Evolutionary conservation across 2,113 vertebrate genomes (phyloP), one percentile per base, ranked within the genome.

Genomic region (Eurystomus gularis): DNA sequence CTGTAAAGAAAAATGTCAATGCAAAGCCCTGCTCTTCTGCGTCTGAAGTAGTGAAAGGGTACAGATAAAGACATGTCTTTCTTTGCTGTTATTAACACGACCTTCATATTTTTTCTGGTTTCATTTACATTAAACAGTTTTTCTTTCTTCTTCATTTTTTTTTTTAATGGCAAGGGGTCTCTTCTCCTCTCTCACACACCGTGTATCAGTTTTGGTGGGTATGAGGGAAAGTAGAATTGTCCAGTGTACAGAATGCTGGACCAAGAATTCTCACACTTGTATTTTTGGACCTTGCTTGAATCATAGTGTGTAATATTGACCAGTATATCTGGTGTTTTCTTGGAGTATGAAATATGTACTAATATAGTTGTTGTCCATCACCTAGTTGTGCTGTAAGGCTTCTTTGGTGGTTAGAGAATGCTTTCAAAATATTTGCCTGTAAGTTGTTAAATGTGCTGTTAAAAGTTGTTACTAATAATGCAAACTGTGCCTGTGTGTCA

Each of bases 171-270:
- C 55, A 65, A 78, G 86, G 82, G 48, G 62, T 96, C 82, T 94
- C 55, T 96, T 96, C 97, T 97, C 93, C 92, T 82, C 81, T 93
- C 76, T 87, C 49, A 58, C 78, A 55, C 44, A 49, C 42, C 61
- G 6, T 68, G 21, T 79, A 40, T 79, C 1, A 1, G 19, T 84
- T 86, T 78, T 64, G 49, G 21, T 92, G 44, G 26, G 64, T 71
- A 1, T 68, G 60, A 66, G 33, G 31, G 25, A 79, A 92, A 80
- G 26, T 61, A 65, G n/a, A 72, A 82, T 86, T 95, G 25, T 51
- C 16, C n/a, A 54, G 8, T 26, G 8, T 58, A 46, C 14, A 79
- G 62, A 91, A 88, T 35, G 17, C 28, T 87, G 70, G 60, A 93
- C 9, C 16, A 70, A 85, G 18, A 82, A 65, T 83, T 90, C 64